These are phyloP conservation scores for Felis chaus DNA, from an alignment of 2,113 vertebrate genomes.

Conservation along the genomic window DNA sequence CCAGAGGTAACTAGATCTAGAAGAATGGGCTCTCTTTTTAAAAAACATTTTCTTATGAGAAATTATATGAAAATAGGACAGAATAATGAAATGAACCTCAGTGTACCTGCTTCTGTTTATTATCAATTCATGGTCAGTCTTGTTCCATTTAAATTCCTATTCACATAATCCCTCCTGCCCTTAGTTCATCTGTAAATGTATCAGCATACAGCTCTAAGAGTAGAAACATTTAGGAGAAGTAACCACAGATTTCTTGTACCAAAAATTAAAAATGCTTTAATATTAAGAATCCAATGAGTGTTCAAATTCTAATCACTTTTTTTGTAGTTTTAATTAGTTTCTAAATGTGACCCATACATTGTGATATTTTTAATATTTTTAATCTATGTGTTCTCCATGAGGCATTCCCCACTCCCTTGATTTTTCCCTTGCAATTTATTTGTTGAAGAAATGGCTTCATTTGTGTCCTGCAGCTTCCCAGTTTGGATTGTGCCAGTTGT, in stretches of 20 bases:
- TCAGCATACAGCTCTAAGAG: background rate
- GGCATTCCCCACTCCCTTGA: background rate
- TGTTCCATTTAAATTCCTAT: background rate
- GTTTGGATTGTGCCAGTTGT: background rate
- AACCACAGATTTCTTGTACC: background rate
- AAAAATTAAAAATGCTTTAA: background rate
- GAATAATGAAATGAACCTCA: background rate
- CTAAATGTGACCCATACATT: background rate
- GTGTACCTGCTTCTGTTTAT: background rate
- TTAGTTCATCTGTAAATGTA: conserved; percentile 9
- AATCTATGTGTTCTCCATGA: background rate
- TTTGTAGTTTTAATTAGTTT: background rate
- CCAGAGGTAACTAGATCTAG: background rate
- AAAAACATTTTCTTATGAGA: background rate
- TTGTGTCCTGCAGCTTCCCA: background rate
- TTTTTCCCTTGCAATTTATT: background rate
- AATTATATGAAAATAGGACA: background rate
- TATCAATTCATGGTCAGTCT: background rate
- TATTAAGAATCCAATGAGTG: background rate
- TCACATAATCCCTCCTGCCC: background rate
- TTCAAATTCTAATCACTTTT: conserved; percentile 24
- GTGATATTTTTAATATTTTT: background rate
- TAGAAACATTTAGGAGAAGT: background rate
- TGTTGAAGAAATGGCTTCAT: background rate
- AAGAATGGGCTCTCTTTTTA: background rate